A percentile compares a stretch with the other conserved stretches of the same genome.
Conservation (phyloP, 2,888 invertebrate species). For the Melanotus villosus region DNA sequence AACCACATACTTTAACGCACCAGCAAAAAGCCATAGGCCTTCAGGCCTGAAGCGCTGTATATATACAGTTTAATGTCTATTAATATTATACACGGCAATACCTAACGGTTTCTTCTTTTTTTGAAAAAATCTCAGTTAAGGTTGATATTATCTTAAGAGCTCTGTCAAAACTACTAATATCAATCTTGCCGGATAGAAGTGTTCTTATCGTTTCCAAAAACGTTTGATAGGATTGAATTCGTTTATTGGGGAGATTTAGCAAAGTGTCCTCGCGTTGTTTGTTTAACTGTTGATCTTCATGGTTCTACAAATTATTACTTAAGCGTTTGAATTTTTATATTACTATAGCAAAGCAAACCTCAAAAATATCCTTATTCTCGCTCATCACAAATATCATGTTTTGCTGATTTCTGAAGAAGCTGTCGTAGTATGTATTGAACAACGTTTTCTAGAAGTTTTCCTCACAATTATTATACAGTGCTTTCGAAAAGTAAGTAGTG, state of each 20-base stretch:
- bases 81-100: background rate
- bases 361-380: slow-evolving; percentile 24
- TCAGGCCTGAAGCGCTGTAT: too few species aligned
- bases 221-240: background rate
- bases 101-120: background rate
- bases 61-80: too few species aligned
- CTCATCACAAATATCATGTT: slow-evolving; percentile 24
- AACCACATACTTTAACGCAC: too few species aligned
- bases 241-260: too few species aligned
- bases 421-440: slow-evolving; percentile 27
- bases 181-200: background rate
- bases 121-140: background rate
- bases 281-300: too few species aligned
- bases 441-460: slow-evolving; percentile 31
- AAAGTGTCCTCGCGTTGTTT: too few species aligned
- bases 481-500: too few species aligned
- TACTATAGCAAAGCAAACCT: too few species aligned
- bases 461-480: too few species aligned
- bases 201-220: background rate
- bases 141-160: background rate
- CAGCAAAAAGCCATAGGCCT: too few species aligned
- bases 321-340: too few species aligned
- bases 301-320: too few species aligned
- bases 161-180: background rate
- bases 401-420: slow-evolving; percentile 26